Percentiles rank a stretch among this genome's conserved stretches.
Evolutionary conservation across 2,113 vertebrate genomes (phyloP).

Genomic region (Cisticola juncidis): DNA sequence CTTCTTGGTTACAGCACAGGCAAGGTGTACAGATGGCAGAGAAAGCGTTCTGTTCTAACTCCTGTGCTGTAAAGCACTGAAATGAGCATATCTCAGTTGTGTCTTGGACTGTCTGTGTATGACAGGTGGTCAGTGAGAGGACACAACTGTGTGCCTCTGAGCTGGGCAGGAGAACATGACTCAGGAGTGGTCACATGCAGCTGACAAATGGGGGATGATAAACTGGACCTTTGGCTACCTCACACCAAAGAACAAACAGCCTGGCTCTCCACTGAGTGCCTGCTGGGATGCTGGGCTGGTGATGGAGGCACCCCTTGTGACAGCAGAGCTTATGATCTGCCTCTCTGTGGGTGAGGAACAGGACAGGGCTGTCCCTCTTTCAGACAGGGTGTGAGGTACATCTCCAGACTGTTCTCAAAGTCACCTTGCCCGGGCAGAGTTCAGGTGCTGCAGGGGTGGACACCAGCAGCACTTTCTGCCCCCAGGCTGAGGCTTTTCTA

Average conservation of each 20-base stretch:
- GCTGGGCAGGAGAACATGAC: neutral
- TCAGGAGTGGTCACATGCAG: neutral
- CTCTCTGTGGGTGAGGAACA: neutral
- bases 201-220: neutral
- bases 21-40: neutral
- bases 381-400: neutral
- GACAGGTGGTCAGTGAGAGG: neutral
- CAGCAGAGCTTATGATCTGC: neutral
- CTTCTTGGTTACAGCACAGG: neutral
- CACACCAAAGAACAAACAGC: neutral
- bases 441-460: neutral
- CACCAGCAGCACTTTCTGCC: neutral
- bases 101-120: neutral
- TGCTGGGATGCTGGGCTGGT: neutral
- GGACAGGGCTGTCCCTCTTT: neutral
- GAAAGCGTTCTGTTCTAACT: neutral
- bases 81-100: fast-evolving
- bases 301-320: neutral
- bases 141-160: neutral
- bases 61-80: too few relatives aligned
- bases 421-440: neutral
- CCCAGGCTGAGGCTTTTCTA: neutral
- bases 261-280: neutral
- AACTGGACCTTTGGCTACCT: neutral
- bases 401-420: neutral